These are phyloP conservation scores for Eretmochelys imbricata DNA, from an alignment of 2,113 vertebrate species.

Conservation along the genomic window DNA sequence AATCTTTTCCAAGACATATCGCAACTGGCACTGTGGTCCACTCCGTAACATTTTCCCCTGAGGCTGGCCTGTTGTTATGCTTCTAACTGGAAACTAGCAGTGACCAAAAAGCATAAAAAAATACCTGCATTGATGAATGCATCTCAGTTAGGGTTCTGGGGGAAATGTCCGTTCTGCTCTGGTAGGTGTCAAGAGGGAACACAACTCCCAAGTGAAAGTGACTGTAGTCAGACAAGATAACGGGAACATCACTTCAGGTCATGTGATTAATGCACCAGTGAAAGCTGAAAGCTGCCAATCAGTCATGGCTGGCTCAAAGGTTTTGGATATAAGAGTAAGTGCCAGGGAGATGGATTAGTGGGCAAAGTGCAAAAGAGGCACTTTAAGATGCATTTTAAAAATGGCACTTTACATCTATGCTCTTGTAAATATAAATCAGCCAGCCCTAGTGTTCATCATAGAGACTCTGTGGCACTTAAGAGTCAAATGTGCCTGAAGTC, in stretches of 20 bases:
- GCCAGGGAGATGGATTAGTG: neutral
- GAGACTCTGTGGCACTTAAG: rapidly evolving
- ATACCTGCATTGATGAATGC: rapidly evolving
- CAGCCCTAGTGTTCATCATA: rapidly evolving
- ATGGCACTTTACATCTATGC: neutral
- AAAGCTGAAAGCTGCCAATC: neutral
- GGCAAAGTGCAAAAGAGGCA: neutral
- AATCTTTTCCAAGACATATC: neutral
- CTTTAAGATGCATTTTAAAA: rapidly evolving
- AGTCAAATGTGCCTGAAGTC: neutral
- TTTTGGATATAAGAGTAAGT: neutral
- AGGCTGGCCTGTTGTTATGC: neutral
- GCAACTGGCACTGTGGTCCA: neutral
- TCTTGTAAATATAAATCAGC: neutral
- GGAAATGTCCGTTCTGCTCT: rapidly evolving
- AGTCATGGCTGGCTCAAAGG: rapidly evolving
- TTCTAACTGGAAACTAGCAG: neutral
- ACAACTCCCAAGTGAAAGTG: neutral
- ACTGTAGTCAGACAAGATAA: neutral
- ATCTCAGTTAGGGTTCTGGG: neutral
- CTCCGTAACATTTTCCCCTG: neutral
- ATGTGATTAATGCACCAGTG: rapidly evolving
- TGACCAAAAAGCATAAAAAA: neutral
- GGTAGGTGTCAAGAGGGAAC: neutral
- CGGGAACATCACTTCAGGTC: neutral